These are phyloP conservation scores for Spermophilus dauricus DNA, from an alignment of 2,113 vertebrate genomes.

Conservation along the genomic window DNA sequence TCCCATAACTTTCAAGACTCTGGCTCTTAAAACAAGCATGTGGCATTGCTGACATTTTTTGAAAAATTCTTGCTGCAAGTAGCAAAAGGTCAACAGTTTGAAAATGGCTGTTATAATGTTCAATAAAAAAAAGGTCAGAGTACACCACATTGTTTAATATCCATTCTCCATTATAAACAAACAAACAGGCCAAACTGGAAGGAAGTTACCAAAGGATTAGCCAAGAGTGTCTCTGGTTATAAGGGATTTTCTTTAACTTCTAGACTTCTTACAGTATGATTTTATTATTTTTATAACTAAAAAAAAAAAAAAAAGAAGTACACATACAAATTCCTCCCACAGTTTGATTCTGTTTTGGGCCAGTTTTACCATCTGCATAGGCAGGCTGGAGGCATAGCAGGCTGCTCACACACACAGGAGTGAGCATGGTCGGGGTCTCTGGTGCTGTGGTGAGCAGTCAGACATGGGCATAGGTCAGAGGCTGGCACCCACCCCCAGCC, in stretches of 20 bases:
- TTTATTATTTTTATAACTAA: background rate
- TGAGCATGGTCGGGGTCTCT: rapidly evolving
- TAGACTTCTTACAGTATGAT: background rate
- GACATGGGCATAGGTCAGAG: background rate
- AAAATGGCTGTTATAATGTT: constrained; percentile 56
- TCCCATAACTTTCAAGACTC: background rate
- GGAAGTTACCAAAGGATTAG: background rate
- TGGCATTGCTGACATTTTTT: constrained; percentile 58
- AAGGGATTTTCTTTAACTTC: background rate
- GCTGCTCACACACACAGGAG: too few species aligned
- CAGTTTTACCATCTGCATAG: background rate
- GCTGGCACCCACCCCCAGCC: background rate
- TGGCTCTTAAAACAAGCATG: background rate
- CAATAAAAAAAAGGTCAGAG: background rate
- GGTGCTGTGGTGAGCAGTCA: background rate
- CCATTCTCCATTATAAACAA: constrained; percentile 23
- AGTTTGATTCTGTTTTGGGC: background rate
- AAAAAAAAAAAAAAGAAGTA: too few species aligned
- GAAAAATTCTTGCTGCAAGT: constrained; percentile 17
- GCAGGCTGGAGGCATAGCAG: background rate
- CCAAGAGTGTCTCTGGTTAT: background rate
- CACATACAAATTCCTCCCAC: background rate
- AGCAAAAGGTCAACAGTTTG: constrained; percentile 53
- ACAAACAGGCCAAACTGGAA: background rate
- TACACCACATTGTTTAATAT: constrained; percentile 7